phyloP scores from a whole-genome alignment of 1,140 invertebrate species.

The Tigriopus japonicus region DNA sequence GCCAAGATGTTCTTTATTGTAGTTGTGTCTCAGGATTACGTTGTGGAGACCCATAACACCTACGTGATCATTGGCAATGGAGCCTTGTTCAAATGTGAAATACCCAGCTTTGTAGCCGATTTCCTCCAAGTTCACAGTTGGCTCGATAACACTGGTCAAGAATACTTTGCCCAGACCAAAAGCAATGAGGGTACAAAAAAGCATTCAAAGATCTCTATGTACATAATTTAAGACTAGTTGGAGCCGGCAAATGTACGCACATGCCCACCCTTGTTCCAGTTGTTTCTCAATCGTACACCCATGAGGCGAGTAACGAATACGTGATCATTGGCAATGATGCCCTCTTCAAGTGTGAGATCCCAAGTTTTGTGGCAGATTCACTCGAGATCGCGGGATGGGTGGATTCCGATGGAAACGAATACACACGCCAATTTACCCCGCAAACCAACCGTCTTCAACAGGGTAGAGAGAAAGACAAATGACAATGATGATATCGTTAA shows the following conservation, averaged over 20 bases:
- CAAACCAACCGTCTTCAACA: too few species aligned
- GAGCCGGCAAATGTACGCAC: too few species aligned
- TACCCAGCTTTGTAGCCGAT: slow-evolving; percentile 75
- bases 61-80: slow-evolving; percentile 81
- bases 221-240: too few species aligned
- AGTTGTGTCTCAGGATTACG: slow-evolving; percentile 21
- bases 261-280: slow-evolving; percentile 19
- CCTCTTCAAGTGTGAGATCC: slow-evolving; percentile 79
- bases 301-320: slow-evolving; percentile 54
- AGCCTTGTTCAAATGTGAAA: slow-evolving; percentile 77
- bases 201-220: too few species aligned
- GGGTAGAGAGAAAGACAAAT: too few species aligned
- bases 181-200: too few species aligned
- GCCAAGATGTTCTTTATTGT: slow-evolving; percentile 5
- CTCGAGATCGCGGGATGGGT: slow-evolving; percentile 74
- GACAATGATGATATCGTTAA: too few species aligned
- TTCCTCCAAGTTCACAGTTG: slow-evolving; percentile 74
- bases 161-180: slow-evolving; percentile 29
- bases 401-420: slow-evolving; percentile 50
- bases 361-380: slow-evolving; percentile 75
- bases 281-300: slow-evolving; percentile 20
- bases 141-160: slow-evolving; percentile 53
- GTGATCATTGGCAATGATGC: slow-evolving; percentile 79
- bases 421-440: too few species aligned
- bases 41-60: slow-evolving; percentile 44